Evolutionary conservation across 1,140 invertebrate genomes (phyloP), one percentile per base, ranked within the genome.

Genomic region (Drosophila nigromelanica): DNA sequence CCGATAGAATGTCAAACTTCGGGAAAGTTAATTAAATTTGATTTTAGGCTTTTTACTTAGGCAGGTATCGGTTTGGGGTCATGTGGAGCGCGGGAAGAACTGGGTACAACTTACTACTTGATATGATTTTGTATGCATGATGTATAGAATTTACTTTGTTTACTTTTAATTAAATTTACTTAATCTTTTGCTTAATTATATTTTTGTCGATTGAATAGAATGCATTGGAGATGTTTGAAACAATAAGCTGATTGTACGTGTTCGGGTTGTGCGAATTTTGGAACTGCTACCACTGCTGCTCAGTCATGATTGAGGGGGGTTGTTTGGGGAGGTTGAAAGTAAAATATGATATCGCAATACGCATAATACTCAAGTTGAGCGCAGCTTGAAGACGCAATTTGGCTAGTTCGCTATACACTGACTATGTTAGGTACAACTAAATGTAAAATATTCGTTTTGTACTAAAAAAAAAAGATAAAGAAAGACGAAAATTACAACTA

Each of bases 271-370:
- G 73, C 68, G 72, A 75, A 83, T 89, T 89, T 89, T 89, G 83
- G 83, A 89, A 89, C 83, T 83, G 83, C 83, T 89, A 89, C 83
- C 83, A 89, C 73, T 89, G 83, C 83, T 89, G 83, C 83, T 89
- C 83, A 89, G 83, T 89, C 83, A 89, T 89, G 83, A 89, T 79
- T 64, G 59, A n/a, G 47, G 37, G 67, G 76, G 75, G 33, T 21
- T 39, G 33, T 21, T 60, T 14, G 40, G 42, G 54, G 60, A 50
- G 52, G 39, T 86, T 87, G 60, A 87, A 86, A 72, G 66, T 70
- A 73, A 68, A 75, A 86, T 51, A 86, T 87, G 78, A 87, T 80
- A 55, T 83, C 71, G 80, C 75, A 60, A 54, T 68, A 73, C 70
- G 64, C 62, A 73, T 66, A 79, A 80, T 70, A 78, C 80, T 73